These are phyloP conservation scores for Eubucco bourcierii DNA, from an alignment of 2,113 vertebrate species.

Conservation along the genomic window DNA sequence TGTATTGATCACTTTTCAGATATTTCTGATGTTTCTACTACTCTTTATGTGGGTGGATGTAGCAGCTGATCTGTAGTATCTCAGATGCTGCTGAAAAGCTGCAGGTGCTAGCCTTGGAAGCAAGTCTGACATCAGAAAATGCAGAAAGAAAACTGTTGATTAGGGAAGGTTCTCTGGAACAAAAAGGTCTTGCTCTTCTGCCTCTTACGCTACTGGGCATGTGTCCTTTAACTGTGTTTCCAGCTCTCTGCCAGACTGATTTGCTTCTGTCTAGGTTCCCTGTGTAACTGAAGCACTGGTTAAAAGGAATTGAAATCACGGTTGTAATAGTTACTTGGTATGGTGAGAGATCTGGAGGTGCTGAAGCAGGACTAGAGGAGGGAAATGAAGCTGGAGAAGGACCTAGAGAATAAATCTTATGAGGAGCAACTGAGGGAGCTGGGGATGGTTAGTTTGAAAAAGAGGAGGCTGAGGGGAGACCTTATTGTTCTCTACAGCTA, in stretches of 20 bases:
- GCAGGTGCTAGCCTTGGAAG: not conserved
- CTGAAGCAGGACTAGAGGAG: no score
- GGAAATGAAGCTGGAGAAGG: no score
- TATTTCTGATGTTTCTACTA: not conserved
- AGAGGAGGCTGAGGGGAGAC: no score
- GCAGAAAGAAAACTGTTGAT: not conserved
- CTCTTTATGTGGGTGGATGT: not conserved
- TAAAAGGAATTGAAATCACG: not conserved
- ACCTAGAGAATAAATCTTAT: no score
- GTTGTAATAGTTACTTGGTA: not conserved
- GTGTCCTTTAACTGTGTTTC: not conserved
- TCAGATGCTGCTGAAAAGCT: not conserved
- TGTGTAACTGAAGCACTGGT: not conserved
- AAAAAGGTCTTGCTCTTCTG: not conserved
- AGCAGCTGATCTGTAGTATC: not conserved
- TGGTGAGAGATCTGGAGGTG: no score
- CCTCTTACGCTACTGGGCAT: not conserved
- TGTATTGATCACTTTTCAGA: not conserved
- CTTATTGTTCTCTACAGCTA: no score
- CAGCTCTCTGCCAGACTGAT: not conserved
- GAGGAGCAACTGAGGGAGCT: no score
- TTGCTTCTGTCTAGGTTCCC: not conserved
- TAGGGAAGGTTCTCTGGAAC: not conserved
- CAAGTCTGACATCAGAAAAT: not conserved
- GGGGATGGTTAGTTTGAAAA: no score